phyloP scores from a whole-genome alignment of 2,888 invertebrate species.

The Toxonevra muliebris region DNA sequence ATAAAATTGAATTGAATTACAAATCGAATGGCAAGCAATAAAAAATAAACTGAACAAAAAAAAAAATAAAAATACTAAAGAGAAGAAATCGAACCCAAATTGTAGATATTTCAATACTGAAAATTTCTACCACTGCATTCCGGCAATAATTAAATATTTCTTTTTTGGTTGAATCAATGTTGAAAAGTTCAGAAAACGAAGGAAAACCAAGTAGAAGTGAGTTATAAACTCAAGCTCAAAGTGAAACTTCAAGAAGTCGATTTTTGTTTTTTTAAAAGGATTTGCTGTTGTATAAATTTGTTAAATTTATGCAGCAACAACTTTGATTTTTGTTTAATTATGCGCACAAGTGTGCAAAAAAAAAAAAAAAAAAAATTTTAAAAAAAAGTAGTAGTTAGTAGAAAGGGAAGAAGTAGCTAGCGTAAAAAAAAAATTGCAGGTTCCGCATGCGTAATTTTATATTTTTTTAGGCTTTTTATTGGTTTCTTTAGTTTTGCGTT shows the following conservation, averaged over 20 bases:
- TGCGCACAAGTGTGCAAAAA: constrained; percentile 10
- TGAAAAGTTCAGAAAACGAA: not conserved
- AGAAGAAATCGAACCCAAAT: constrained; percentile 1
- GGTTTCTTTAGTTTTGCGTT: too few species aligned
- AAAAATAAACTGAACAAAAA: constrained; percentile 7
- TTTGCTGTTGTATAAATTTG: constrained; percentile 39
- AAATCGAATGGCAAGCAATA: not conserved
- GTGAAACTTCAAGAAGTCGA: not conserved
- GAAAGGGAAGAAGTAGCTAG: too few species aligned
- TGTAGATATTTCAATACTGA: not conserved
- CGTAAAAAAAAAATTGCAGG: too few species aligned
- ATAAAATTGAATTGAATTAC: not conserved
- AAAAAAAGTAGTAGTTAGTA: too few species aligned
- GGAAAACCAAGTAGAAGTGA: not conserved
- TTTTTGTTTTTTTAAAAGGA: constrained; percentile 17
- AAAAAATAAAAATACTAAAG: constrained; percentile 7
- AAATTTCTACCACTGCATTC: constrained; percentile 20
- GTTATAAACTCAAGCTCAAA: too few species aligned
- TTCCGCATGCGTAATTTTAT: constrained; percentile 1
- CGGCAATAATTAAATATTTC: constrained; percentile 30
- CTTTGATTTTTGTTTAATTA: constrained; percentile 32
- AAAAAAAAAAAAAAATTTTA: not conserved
- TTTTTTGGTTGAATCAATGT: constrained; percentile 2
- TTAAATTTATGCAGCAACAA: constrained; percentile 39
- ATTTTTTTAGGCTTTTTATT: constrained; percentile 3